Base-by-base conservation (phyloP, 1,140 invertebrate genomes). In the Drosophila chauvacae region DNA sequence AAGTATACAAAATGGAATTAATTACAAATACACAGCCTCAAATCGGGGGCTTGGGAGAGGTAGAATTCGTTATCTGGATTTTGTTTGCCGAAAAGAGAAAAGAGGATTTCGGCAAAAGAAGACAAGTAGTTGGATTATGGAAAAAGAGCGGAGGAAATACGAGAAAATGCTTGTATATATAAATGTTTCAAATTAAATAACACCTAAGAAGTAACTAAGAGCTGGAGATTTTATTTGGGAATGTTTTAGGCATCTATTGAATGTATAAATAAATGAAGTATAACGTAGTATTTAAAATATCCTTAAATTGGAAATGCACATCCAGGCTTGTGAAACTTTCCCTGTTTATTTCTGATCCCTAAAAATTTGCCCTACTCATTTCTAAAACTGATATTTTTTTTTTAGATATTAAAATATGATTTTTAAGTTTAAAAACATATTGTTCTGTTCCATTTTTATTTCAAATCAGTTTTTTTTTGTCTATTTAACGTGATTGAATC, bases 1-100 rank as follows among this genome's bases (percentile, higher is more conserved):
- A 41, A 59, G 42, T 50, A 48, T 55, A 72, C 55, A 60, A 60
- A 72, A 42, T 70, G 55, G 70, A 72, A 72, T 72, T 72, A 72
- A 72, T 72, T 72, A 72, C 44, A 72, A 72, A 39, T 71, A 72
- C 37, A 42, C 35, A 56, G 53, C 45, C 28, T 51, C 37, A 45
- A 45, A 70, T 62, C 57, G 18, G 20, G 13, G 28, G 50, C 1
- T 48, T 7, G 20, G 53, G 53, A n/a, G n/a, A 14, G 18, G 35
- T 28, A 51, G 47, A 69, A 66, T 42, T 65, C 26, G 47, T 53
- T 68, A 63, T 66, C 58, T 23, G 58, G 63, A 63, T 63, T 65
- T 63, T 33, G 42, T 62, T 66, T 35, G 57, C 28, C 41, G 47
- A 66, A 37, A 37, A 42, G 30, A 18, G 62, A 47, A 66, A 63